Evolutionary conservation across 1,140 invertebrate species (phyloP), one percentile per base, ranked within the genome.

Genomic region (Penaeus japonicus): DNA sequence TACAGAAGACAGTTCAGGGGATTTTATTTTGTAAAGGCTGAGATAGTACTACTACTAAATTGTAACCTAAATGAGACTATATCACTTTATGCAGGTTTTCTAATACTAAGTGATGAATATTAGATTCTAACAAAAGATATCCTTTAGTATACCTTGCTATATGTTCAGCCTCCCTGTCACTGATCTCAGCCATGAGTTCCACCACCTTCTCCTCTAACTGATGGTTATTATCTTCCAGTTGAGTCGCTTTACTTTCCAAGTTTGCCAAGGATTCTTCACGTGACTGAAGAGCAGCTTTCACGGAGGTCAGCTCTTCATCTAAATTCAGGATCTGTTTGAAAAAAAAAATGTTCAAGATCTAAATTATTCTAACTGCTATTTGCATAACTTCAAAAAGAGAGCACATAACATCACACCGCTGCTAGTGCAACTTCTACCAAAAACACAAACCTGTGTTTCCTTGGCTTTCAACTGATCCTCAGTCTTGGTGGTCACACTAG

Each of bases 181-280:
- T 82, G 2, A 82, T 89, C 79, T 89, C 79, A 7, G 59, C 77
- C 89, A 89, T 89, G 0, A 89, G 55, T 47, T 85, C 78, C 53
- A 89, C 89, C 20, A 89, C 47, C 30, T 73, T 89, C 79, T 86
- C 84, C 78, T 89, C 89, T 54, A 89, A 70, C n/a, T 83, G 77
- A 59, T 62, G 59, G n/a, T 79, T 89, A 47, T 54, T 82, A 2
- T 89, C 84, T 62, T 85, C 77, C 24, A 85, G 12, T 0, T 81
- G n/a, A 32, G 80, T 65, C 4, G 82, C 54, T 70, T 80, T 79
- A 12, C 22, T 62, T 73, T 87, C 65, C 17, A 89, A 15, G 18
- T 73, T 30, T n/a, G 81, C 59, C 4, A 89, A 54, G 30, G 54
- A 84, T 53, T 90, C 75, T 62, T 90, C 87, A 47, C 86, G 55